Conservation (phyloP, 1,140 invertebrate genomes). For the Pristionchus pacificus region DNA sequence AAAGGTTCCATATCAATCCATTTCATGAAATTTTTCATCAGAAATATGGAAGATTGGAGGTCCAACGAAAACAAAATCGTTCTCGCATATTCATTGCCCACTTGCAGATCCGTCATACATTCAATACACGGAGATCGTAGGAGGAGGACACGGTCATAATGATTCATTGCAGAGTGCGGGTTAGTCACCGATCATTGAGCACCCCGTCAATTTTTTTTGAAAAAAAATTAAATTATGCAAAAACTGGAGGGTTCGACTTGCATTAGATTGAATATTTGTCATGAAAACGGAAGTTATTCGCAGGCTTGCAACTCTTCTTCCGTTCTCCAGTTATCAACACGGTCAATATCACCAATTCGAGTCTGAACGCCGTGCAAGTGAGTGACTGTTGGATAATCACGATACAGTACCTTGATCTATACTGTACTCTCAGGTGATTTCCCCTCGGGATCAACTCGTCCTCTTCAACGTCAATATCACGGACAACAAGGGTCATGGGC, state of each 20-base stretch:
- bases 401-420: conserved; percentile 56
- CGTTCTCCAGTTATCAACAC: conserved; percentile 76
- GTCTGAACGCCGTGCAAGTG: conserved; percentile 84
- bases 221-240: too few species aligned
- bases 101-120: conserved; percentile 68
- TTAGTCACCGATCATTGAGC: background rate
- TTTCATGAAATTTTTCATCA: conserved; percentile 4
- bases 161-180: conserved; percentile 78
- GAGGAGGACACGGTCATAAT: conserved; percentile 92
- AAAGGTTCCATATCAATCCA: conserved; percentile 18
- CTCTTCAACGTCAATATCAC: conserved; percentile 66
- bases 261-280: too few species aligned
- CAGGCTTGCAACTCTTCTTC: conserved; percentile 73
- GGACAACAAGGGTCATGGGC: conserved; percentile 79
- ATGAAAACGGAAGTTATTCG: background rate
- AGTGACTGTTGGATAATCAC: conserved; percentile 64
- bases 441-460: conserved; percentile 57
- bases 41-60: too few species aligned
- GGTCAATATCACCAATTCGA: conserved; percentile 77
- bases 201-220: too few species aligned
- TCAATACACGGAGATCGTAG: conserved; percentile 78
- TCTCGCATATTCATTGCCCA: conserved; percentile 18
- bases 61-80: conserved; percentile 9
- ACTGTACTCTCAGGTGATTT: conserved; percentile 56
- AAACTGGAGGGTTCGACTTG: too few species aligned